Evolutionary conservation across 2,797 vertebrate genomes (phyloP), one percentile per base, ranked within the genome.

Genomic region (Moxostoma hubbsi): DNA sequence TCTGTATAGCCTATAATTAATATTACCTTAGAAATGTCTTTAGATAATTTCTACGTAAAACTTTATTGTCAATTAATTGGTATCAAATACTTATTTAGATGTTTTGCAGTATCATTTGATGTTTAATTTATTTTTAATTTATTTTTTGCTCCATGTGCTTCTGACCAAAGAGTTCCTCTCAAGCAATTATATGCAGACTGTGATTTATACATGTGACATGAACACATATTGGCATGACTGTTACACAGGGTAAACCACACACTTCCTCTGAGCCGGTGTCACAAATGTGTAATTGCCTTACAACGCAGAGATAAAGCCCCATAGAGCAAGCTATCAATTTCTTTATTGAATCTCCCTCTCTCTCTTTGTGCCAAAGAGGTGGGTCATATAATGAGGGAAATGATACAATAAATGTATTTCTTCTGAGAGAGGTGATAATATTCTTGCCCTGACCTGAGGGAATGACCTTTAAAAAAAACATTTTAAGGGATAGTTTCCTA

Each of bases 281-380:
- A 84, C 67, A 76, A 2, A 24, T 84, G 81, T 88, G 80, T 86
- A 89, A 86, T 87, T 84, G 81, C 75, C 84, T 85, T 87, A 86
- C 81, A 81, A 70, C 71, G 13, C 71, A 47, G 78, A 84, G 81
- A 79, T 82, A 80, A 85, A 75, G 53, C 61, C n/a, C 50, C 79
- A 77, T n/a, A n/a, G n/a, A n/a, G n/a, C n/a, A n/a, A n/a, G 46
- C 63, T 66, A 51, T 58, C 53, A 57, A 8, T 64, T 64, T 73
- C 73, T 68, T 9, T 67, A 13, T 67, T 51, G 51, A 16, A 67
- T 64, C 66, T 49, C n/a, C 11, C 59, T 5, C 47, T 16, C 10
- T 47, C 9, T 77, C 51, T 69, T 8, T 36, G 62, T 73, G 77
- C 71, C 80, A 47, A 81, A 74, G 75, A 78, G 54, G 54, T 57